These are phyloP conservation scores for Cotesia typhae DNA, from an alignment of 1,140 invertebrate species.

Conservation along the genomic window DNA sequence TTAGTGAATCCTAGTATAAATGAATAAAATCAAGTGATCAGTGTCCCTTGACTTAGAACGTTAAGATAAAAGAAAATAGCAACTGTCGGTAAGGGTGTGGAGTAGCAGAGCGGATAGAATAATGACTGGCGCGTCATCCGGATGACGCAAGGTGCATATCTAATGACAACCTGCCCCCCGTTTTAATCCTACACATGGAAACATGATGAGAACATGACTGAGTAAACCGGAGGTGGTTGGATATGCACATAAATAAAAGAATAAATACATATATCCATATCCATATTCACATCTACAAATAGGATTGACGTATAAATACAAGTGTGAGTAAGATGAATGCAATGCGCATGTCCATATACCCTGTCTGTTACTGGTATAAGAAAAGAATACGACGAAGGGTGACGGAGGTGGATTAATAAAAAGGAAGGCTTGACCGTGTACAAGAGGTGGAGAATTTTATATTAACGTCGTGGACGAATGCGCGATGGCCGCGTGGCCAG, in stretches of 20 bases:
- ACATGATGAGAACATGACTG: slow-evolving; percentile 15
- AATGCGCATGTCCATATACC: slow-evolving; percentile 20
- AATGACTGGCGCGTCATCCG: slow-evolving; percentile 56
- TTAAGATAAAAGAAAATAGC: neutral
- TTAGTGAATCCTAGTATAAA: neutral
- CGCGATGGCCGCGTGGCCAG: slow-evolving; percentile 27
- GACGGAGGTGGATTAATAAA: neutral
- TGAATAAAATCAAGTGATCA: neutral
- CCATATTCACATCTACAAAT: too few species aligned
- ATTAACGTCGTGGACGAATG: slow-evolving; percentile 28
- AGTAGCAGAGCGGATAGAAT: slow-evolving; percentile 55
- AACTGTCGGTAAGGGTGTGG: neutral
- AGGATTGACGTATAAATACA: too few species aligned
- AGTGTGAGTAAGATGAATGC: neutral
- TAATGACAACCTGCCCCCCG: slow-evolving; percentile 48
- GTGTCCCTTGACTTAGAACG: slow-evolving; percentile 12
- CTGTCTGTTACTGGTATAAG: neutral
- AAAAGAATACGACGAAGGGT: neutral
- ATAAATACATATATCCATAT: neutral
- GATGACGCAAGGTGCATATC: slow-evolving; percentile 62
- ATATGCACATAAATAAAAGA: neutral
- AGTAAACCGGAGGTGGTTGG: neutral
- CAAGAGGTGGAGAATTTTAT: slow-evolving; percentile 9
- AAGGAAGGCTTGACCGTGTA: slow-evolving; percentile 19
- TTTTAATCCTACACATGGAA: slow-evolving; percentile 37